A percentile compares a stretch with the other conserved stretches of the same genome.
These are phyloP conservation scores for Ornithoptera priamus DNA, from an alignment of 2,888 invertebrate species.

Conservation along the genomic window DNA sequence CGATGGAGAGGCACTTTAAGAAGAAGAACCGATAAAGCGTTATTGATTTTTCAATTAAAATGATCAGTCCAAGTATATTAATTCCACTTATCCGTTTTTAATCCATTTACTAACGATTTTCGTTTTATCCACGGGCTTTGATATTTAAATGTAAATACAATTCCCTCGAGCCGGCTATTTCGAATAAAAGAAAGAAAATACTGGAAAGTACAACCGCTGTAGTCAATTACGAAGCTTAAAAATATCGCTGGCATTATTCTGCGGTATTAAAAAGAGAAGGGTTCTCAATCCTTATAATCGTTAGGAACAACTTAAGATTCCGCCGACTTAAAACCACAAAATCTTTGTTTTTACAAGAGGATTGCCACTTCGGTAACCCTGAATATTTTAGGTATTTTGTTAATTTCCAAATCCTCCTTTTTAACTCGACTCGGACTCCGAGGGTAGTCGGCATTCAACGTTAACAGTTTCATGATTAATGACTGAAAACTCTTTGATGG, in stretches of 20 bases:
- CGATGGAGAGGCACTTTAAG: too few relatives aligned
- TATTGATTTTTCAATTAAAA: too few relatives aligned
- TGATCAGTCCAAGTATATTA: constrained; percentile 31
- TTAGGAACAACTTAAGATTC: constrained; percentile 70
- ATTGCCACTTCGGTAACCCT: constrained; percentile 71
- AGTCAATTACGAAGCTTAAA: constrained; percentile 73
- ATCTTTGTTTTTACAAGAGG: constrained; percentile 64
- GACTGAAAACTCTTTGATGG: constrained; percentile 81
- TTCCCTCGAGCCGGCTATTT: constrained; percentile 51
- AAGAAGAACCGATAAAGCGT: too few relatives aligned
- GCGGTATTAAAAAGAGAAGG: constrained; percentile 61
- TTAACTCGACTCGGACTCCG: constrained; percentile 59
- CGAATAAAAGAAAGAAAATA: constrained; percentile 48
- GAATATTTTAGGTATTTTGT: constrained; percentile 75
- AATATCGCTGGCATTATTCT: constrained; percentile 67
- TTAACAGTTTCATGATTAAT: constrained; percentile 81
- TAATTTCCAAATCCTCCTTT: constrained; percentile 75
- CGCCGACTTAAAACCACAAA: constrained; percentile 62
- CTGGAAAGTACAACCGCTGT: constrained; percentile 48
- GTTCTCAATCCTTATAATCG: constrained; percentile 71
- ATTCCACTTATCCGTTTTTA: constrained; percentile 50
- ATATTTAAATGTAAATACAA: constrained; percentile 62
- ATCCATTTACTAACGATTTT: constrained; percentile 57
- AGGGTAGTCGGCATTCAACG: constrained; percentile 74
- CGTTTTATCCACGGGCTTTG: constrained; percentile 53